phyloP scores from a whole-genome alignment of 2,888 invertebrate genomes.

The Noctua fimbriata region DNA sequence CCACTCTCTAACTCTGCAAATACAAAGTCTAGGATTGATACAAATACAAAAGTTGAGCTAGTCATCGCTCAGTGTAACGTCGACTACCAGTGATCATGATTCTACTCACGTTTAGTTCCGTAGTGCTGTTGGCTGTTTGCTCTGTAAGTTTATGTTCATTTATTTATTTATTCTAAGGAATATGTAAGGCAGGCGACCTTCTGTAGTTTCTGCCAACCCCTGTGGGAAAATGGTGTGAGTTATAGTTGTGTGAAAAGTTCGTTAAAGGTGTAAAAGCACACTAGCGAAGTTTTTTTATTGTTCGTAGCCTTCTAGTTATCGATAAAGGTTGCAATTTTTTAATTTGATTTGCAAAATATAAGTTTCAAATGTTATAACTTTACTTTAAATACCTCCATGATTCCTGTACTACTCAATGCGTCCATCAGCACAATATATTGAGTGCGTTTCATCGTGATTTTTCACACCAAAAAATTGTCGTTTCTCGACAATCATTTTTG shows the following conservation, averaged over 20 bases:
- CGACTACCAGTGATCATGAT: conserved; percentile 20
- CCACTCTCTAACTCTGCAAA: too few species aligned
- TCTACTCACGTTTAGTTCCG: neutral
- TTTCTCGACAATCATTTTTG: neutral
- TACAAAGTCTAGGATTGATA: conserved; percentile 3
- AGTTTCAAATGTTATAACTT: neutral
- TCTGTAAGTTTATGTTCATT: conserved; percentile 31
- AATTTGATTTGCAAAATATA: neutral
- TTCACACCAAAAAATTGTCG: neutral
- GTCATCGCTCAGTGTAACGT: conserved; percentile 14
- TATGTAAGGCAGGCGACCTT: neutral
- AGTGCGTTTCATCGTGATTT: neutral
- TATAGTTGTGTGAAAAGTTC: neutral
- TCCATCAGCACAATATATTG: neutral
- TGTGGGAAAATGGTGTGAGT: too few species aligned
- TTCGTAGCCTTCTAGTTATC: neutral
- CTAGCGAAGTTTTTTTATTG: neutral
- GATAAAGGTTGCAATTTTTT: neutral
- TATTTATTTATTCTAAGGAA: neutral
- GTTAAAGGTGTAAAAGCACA: neutral
- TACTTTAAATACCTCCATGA: neutral
- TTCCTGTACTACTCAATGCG: neutral
- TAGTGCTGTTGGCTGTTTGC: conserved; percentile 13
- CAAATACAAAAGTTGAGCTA: conserved; percentile 23
- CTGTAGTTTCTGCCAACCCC: neutral